Percentiles rank a stretch among this genome's conserved stretches.
These are phyloP conservation scores for Aphrocallistes beatrix DNA, from an alignment of 37 sponge, comb jelly and placozoan species.

Conservation along the genomic window DNA sequence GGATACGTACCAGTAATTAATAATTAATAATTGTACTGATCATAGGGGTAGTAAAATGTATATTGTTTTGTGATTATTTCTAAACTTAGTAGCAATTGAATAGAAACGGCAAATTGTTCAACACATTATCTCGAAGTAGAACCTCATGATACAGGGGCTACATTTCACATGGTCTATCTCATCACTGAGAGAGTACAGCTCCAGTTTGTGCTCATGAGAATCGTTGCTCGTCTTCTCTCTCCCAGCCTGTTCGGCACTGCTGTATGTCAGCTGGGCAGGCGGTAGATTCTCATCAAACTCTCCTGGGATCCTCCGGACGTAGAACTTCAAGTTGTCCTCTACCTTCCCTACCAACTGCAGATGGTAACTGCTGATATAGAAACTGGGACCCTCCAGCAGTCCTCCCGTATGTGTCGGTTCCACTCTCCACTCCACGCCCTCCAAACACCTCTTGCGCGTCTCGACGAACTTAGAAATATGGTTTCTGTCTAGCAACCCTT, in stretches of 20 bases:
- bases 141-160: not conserved
- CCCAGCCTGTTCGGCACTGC: not conserved
- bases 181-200: not conserved
- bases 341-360: not conserved
- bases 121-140: not conserved
- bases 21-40: no score
- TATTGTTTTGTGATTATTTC: no score
- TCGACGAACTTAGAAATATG: constrained; percentile 4
- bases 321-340: not conserved
- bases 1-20: no score
- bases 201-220: not conserved
- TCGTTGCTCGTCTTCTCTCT: not conserved
- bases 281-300: not conserved
- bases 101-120: no score
- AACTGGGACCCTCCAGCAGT: not conserved
- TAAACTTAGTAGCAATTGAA: no score
- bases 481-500: no score
- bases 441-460: not conserved
- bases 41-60: no score
- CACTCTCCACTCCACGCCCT: not conserved
- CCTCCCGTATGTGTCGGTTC: not conserved
- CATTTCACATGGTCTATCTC: not conserved
- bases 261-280: not conserved
- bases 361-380: not conserved
- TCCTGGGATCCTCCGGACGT: not conserved